Evolutionary conservation across 2,888 invertebrate genomes (phyloP).

Genomic region (Lepidochrysops patricia): DNA sequence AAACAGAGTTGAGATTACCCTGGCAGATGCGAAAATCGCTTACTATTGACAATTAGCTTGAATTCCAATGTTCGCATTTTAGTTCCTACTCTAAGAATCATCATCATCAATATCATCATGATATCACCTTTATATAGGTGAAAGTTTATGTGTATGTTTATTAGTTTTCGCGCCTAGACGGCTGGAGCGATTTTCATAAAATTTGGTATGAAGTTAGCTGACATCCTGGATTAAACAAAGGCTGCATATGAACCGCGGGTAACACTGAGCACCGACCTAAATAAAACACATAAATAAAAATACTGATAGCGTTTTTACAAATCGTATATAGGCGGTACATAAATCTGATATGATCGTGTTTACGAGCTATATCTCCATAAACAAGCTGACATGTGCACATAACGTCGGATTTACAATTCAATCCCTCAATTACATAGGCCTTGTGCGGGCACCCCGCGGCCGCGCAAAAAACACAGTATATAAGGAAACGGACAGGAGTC

Average conservation of each 20-base stretch:
- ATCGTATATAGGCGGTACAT: not conserved
- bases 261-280: too few relatives aligned
- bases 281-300: not conserved
- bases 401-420: conserved; percentile 40
- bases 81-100: not conserved
- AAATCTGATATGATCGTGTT: conserved; percentile 6
- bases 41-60: not conserved
- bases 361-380: conserved; percentile 4
- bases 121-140: too few relatives aligned
- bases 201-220: too few relatives aligned
- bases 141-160: too few relatives aligned
- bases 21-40: not conserved
- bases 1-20: not conserved
- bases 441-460: conserved; percentile 36
- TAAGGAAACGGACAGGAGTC: conserved; percentile 17
- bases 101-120: not conserved
- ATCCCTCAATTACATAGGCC: conserved; percentile 37
- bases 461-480: conserved; percentile 34
- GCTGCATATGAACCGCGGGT: too few relatives aligned
- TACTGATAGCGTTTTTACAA: not conserved
- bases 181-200: too few relatives aligned
- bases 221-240: too few relatives aligned
- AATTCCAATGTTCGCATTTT: not conserved
- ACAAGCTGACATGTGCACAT: conserved; percentile 22
- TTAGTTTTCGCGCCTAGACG: too few relatives aligned